These are phyloP conservation scores for Acanthosoma haemorrhoidale DNA, from an alignment of 2,888 invertebrate species.

Conservation along the genomic window DNA sequence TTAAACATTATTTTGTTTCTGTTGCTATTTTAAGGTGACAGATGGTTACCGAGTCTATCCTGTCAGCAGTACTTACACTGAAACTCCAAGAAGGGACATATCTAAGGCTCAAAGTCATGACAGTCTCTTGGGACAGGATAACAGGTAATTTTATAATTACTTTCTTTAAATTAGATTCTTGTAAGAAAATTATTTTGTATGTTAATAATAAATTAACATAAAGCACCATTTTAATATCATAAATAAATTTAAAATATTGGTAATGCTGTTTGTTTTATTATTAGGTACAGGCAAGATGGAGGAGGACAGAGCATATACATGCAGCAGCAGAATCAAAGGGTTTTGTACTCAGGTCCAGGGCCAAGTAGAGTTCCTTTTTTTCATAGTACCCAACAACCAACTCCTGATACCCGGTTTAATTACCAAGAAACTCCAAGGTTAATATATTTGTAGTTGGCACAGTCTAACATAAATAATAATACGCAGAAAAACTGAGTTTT, in stretches of 20 bases:
- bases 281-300: slow-evolving; percentile 24
- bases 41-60: slow-evolving; percentile 23
- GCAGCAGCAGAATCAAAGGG: slow-evolving; percentile 22
- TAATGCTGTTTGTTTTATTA: background rate
- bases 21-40: background rate
- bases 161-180: background rate
- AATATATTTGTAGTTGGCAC: background rate
- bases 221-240: background rate
- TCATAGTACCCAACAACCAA: slow-evolving; percentile 6
- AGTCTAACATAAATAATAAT: too few relatives aligned
- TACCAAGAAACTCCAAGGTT: slow-evolving; percentile 16
- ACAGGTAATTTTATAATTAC: background rate
- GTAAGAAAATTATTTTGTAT: background rate
- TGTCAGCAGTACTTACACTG: background rate
- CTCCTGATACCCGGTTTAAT: background rate
- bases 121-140: slow-evolving; percentile 15
- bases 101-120: slow-evolving; percentile 24
- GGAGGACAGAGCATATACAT: slow-evolving; percentile 12
- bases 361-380: slow-evolving; percentile 14
- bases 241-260: background rate
- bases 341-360: background rate
- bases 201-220: background rate
- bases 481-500: background rate
- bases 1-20: background rate
- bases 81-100: slow-evolving; percentile 22